Conservation (phyloP, 2,888 invertebrate genomes). For the Netelia melanura region DNA sequence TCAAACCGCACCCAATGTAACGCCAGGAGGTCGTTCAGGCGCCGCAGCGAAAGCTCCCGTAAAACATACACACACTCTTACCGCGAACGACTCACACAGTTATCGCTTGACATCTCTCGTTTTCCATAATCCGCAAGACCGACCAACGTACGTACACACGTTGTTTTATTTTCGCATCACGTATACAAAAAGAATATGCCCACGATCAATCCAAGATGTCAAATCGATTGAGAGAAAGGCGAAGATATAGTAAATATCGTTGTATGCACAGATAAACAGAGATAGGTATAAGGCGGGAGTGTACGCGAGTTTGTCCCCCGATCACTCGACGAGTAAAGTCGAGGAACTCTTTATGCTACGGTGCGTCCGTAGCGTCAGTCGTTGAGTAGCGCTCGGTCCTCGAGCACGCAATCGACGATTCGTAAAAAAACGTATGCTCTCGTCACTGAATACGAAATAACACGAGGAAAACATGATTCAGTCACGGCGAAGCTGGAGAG, state of each 20-base stretch:
- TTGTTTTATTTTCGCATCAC: too few species aligned
- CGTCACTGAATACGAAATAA: not conserved
- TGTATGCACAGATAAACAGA: not conserved
- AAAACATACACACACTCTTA: conserved; percentile 1
- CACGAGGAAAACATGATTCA: conserved; percentile 27
- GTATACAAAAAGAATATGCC: too few species aligned
- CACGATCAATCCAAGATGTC: not conserved
- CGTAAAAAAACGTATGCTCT: conserved; percentile 24
- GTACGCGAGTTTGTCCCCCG: conserved; percentile 1
- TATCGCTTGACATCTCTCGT: conserved; percentile 15
- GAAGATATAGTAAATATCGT: not conserved
- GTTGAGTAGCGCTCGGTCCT: conserved; percentile 31
- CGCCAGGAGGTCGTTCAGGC: conserved; percentile 75
- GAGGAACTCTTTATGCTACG: conserved; percentile 27
- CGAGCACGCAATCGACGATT: conserved; percentile 14
- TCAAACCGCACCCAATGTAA: conserved; percentile 83
- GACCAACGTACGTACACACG: too few species aligned
- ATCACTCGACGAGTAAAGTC: not conserved
- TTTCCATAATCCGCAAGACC: not conserved
- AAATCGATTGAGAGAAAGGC: not conserved
- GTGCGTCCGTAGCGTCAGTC: conserved; percentile 38
- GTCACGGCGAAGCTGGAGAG: conserved; percentile 37
- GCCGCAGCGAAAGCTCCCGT: conserved; percentile 65
- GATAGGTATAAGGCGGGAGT: not conserved
- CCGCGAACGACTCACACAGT: conserved; percentile 19